These are phyloP conservation scores for Apamea anceps DNA, from an alignment of 2,888 invertebrate species.

Conservation along the genomic window DNA sequence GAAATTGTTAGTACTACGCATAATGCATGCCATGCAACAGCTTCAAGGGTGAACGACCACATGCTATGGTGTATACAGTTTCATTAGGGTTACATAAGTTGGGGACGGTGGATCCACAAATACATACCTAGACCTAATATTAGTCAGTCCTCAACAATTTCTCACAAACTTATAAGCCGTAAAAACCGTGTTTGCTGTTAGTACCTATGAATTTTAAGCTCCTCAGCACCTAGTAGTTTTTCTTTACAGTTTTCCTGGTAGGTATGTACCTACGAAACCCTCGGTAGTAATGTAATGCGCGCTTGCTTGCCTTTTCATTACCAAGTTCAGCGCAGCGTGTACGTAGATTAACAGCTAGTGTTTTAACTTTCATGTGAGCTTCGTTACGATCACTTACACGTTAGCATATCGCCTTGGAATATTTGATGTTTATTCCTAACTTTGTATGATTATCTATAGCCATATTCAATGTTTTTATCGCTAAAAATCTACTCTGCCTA, in stretches of 20 bases:
- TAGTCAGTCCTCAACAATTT: background rate
- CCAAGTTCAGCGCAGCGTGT: slow-evolving; percentile 54
- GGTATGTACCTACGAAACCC: slow-evolving; percentile 26
- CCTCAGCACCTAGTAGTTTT: slow-evolving; percentile 1
- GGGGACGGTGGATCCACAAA: slow-evolving; percentile 1
- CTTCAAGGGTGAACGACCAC: slow-evolving; percentile 54
- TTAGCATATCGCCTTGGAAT: background rate
- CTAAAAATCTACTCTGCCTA: background rate
- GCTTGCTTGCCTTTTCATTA: slow-evolving; percentile 42
- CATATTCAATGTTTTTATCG: background rate
- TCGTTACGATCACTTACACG: slow-evolving; percentile 14
- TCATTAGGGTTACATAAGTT: slow-evolving; percentile 40
- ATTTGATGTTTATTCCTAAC: background rate
- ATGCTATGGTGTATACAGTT: slow-evolving; percentile 47
- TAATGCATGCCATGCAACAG: slow-evolving; percentile 65
- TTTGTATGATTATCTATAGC: background rate
- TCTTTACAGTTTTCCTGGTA: slow-evolving; percentile 6
- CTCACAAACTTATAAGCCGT: background rate
- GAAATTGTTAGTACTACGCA: slow-evolving; percentile 55
- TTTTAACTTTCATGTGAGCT: slow-evolving; percentile 46
- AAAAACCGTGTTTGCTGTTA: background rate
- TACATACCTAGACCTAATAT: slow-evolving; percentile 18
- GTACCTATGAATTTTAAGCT: background rate
- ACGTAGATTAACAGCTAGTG: slow-evolving; percentile 30
- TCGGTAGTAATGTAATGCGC: slow-evolving; percentile 4